Evolutionary conservation across 1,140 invertebrate genomes (phyloP).

Genomic region (Drosophila willistoni): DNA sequence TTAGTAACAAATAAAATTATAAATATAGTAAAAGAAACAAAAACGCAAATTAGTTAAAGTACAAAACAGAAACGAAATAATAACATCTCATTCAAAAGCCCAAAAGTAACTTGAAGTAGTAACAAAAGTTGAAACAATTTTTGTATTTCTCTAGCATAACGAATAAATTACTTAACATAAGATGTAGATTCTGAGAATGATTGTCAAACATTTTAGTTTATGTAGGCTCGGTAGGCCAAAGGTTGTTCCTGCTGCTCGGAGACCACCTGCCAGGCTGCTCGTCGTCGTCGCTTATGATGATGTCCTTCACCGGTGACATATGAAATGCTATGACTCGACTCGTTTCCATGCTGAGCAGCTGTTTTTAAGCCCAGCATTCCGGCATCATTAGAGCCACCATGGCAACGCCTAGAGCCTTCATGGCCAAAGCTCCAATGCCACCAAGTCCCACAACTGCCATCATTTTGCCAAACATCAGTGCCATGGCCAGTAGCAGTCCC

Average conservation of each 20-base stretch:
- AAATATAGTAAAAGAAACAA: not conserved
- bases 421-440: constrained; percentile 88
- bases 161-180: constrained; percentile 62
- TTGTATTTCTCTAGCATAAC: constrained; percentile 45
- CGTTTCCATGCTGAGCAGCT: constrained; percentile 85
- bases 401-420: constrained; percentile 88
- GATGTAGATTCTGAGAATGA: constrained; percentile 19
- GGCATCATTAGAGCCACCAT: constrained; percentile 89
- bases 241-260: constrained; percentile 51
- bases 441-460: constrained; percentile 89
- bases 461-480: constrained; percentile 89
- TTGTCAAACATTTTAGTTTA: constrained; percentile 41
- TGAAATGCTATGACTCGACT: constrained; percentile 88
- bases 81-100: constrained; percentile 5
- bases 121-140: constrained; percentile 35
- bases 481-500: constrained; percentile 85
- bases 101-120: constrained; percentile 21
- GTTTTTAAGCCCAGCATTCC: constrained; percentile 89
- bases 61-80: too few species aligned
- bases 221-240: constrained; percentile 86
- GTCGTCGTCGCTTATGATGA: constrained; percentile 83
- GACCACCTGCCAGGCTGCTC: constrained; percentile 58
- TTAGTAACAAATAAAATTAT: constrained; percentile 9
- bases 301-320: constrained; percentile 87
- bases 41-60: too few species aligned